A percentile compares a stretch with the other conserved stretches of the same genome.
phyloP scores from a whole-genome alignment of 2,888 invertebrate species.

The Polia nebulosa region DNA sequence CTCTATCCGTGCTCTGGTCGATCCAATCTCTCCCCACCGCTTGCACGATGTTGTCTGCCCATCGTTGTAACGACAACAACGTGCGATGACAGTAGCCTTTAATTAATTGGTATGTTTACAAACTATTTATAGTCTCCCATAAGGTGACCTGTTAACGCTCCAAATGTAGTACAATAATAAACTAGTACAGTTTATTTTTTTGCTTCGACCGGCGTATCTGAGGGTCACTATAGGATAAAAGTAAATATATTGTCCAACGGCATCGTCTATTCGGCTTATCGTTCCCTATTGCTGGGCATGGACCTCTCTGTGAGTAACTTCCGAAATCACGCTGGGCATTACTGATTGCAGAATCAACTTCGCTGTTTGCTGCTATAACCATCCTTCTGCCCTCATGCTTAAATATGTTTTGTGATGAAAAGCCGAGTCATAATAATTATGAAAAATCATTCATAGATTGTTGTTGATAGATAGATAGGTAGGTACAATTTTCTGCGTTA shows the following conservation, averaged over 20 bases:
- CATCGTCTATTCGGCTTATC: slow-evolving; percentile 8
- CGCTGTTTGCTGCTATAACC: background rate
- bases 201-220: slow-evolving; percentile 2
- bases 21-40: too few relatives aligned
- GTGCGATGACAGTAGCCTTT: background rate
- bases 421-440: background rate
- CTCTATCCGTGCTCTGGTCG: too few relatives aligned
- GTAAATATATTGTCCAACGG: background rate
- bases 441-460: too few relatives aligned
- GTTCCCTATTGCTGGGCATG: background rate
- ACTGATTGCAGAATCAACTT: background rate
- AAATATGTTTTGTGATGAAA: too few relatives aligned
- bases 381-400: background rate
- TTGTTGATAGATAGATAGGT: too few relatives aligned
- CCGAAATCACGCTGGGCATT: background rate
- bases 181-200: slow-evolving; percentile 19
- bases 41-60: too few relatives aligned
- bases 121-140: slow-evolving; percentile 1
- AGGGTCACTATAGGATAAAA: slow-evolving; percentile 10
- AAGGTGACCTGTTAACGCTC: slow-evolving; percentile 10
- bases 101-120: slow-evolving; percentile 30
- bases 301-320: background rate
- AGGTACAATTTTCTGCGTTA: too few relatives aligned
- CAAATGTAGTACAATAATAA: slow-evolving; percentile 9
- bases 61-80: too few relatives aligned